Percentiles rank a stretch among this genome's conserved stretches.
phyloP scores from a whole-genome alignment of 64 coral and sea anemone genomes.

The Montipora efflorescens region DNA sequence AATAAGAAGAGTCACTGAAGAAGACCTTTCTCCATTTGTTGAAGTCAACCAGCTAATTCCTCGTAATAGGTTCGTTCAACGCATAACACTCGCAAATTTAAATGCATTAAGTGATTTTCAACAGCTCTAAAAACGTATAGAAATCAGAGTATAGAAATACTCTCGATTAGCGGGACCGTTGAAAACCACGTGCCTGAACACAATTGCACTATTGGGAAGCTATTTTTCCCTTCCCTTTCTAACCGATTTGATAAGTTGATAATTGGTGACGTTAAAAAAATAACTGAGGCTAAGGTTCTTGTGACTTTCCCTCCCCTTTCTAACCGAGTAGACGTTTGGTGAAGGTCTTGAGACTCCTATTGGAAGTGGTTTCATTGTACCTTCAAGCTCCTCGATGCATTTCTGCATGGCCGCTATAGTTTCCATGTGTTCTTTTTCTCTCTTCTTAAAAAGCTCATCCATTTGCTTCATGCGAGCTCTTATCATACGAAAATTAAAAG shows the following conservation, averaged over 20 bases:
- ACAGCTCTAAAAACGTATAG: not conserved
- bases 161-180: not conserved
- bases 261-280: not conserved
- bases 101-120: conserved; percentile 15
- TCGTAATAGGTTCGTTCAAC: no score
- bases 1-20: no score
- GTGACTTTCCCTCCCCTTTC: not conserved
- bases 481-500: no score
- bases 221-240: not conserved
- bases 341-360: not conserved
- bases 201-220: conserved; percentile 5
- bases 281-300: not conserved
- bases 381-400: conserved; percentile 17
- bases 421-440: not conserved
- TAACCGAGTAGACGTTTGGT: conserved; percentile 2
- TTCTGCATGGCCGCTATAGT: conserved; percentile 22
- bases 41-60: no score
- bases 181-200: not conserved
- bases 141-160: not conserved
- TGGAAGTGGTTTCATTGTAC: not conserved
- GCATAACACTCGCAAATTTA: conserved; percentile 8
- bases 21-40: no score
- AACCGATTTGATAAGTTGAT: conserved; percentile 1
- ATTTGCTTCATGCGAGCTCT: not conserved
- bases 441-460: not conserved